Percentiles rank a stretch among this genome's conserved stretches.
phyloP scores from a whole-genome alignment of 2,797 vertebrate species.

The Uromys caudimaculatus region DNA sequence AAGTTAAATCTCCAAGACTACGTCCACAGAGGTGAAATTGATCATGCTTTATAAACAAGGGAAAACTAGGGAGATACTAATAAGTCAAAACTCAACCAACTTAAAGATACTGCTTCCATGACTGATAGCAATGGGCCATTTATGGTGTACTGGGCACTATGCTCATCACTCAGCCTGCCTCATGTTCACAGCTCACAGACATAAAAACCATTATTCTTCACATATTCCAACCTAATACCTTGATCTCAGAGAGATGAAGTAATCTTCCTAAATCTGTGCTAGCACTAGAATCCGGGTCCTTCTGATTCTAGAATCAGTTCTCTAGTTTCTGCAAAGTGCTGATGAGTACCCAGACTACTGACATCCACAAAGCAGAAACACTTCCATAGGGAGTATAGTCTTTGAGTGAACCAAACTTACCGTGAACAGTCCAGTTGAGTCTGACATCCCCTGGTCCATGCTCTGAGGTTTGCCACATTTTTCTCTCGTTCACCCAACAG shows the following conservation, averaged over 20 bases:
- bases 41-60: not conserved
- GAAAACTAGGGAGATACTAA: not conserved
- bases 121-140: not conserved
- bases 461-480: not conserved
- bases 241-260: not conserved
- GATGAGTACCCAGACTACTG: not conserved
- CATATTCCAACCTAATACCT: not conserved
- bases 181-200: not conserved
- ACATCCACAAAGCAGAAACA: not conserved
- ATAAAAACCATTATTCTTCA: not conserved
- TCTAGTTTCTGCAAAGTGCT: not conserved
- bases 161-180: not conserved
- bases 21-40: not conserved
- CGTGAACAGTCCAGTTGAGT: not conserved
- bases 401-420: not conserved
- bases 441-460: not conserved
- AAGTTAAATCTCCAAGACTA: not conserved
- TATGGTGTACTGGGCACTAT: too few species aligned
- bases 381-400: not conserved
- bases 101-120: not conserved
- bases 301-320: not conserved
- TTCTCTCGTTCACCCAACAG: conserved; percentile 43
- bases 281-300: not conserved
- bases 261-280: not conserved
- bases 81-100: not conserved